Conservation (phyloP, 2,113 vertebrate species). For the Pteruthius melanotis region DNA sequence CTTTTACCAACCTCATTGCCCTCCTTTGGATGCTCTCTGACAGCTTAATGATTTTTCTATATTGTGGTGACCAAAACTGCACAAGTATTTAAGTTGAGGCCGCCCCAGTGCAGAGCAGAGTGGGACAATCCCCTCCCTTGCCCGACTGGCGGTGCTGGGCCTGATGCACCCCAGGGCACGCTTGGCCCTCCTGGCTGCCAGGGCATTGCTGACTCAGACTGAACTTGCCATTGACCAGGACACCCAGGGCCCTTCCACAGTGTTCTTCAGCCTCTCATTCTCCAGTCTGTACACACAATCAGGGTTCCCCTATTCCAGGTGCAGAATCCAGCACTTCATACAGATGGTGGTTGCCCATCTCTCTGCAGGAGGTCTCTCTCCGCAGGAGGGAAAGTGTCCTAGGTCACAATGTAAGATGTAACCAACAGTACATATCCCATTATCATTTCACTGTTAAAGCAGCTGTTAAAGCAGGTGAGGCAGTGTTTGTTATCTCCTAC, state of each 20-base stretch:
- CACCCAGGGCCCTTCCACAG: too few species aligned
- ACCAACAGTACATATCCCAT: too few species aligned
- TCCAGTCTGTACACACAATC: not conserved
- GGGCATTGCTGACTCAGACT: not conserved
- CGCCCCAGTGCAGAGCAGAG: not conserved
- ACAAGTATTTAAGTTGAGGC: not conserved
- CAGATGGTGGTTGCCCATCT: not conserved
- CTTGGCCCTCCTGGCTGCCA: not conserved
- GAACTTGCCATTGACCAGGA: rapidly evolving
- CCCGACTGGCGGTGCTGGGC: rapidly evolving
- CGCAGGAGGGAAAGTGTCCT: too few species aligned
- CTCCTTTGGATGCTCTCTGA: not conserved
- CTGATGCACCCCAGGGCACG: rapidly evolving
- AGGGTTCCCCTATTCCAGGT: not conserved
- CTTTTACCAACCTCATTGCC: not conserved
- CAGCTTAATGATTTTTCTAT: not conserved
- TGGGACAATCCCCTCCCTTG: not conserved
- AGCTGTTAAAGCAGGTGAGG: too few species aligned
- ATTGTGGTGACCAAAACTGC: not conserved
- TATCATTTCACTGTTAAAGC: too few species aligned
- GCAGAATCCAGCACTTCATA: not conserved
- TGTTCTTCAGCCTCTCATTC: not conserved
- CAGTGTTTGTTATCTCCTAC: too few species aligned
- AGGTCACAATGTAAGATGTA: too few species aligned
- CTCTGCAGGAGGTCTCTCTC: not conserved